A percentile compares a stretch with the other conserved stretches of the same genome.
These are phyloP conservation scores for Drosophila sordidula DNA, from an alignment of 2,888 invertebrate species.

Conservation along the genomic window DNA sequence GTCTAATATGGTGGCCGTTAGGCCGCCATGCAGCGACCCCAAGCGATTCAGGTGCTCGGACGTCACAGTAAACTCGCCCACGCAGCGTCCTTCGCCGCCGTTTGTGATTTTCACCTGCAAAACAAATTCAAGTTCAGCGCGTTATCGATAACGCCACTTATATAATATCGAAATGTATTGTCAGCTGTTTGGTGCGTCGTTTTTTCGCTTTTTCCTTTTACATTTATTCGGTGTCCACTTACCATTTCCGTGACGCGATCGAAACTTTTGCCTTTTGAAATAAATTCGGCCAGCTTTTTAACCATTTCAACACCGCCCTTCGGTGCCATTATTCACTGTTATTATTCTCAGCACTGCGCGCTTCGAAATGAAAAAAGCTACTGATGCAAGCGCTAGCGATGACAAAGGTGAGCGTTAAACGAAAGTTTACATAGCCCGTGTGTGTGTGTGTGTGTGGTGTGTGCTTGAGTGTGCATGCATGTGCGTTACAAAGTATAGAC, in stretches of 20 bases:
- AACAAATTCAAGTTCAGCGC: constrained; percentile 20
- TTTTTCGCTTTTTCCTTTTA: constrained; percentile 6
- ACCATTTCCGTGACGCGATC: constrained; percentile 85
- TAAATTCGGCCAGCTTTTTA: constrained; percentile 82
- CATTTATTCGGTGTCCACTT: constrained; percentile 43
- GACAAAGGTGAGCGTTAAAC: constrained; percentile 19
- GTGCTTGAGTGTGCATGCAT: not conserved
- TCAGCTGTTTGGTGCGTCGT: constrained; percentile 47
- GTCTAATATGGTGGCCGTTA: constrained; percentile 91
- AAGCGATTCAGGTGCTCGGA: constrained; percentile 91
- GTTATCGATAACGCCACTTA: constrained; percentile 45
- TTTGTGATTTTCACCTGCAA: constrained; percentile 83
- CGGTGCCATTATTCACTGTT: constrained; percentile 38
- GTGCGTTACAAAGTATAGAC: constrained; percentile 4
- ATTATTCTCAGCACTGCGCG: constrained; percentile 16
- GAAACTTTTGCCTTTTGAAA: constrained; percentile 82
- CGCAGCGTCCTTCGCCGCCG: constrained; percentile 90
- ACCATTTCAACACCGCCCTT: constrained; percentile 83
- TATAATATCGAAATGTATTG: constrained; percentile 50
- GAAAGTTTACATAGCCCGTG: not conserved
- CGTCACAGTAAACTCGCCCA: constrained; percentile 90
- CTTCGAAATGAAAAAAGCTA: constrained; percentile 53
- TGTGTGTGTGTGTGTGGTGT: not conserved
- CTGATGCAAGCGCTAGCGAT: constrained; percentile 40
- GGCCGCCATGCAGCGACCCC: constrained; percentile 94